phyloP scores from a whole-genome alignment of 2,797 vertebrate species.

The Pseudocheirus occidentalis region DNA sequence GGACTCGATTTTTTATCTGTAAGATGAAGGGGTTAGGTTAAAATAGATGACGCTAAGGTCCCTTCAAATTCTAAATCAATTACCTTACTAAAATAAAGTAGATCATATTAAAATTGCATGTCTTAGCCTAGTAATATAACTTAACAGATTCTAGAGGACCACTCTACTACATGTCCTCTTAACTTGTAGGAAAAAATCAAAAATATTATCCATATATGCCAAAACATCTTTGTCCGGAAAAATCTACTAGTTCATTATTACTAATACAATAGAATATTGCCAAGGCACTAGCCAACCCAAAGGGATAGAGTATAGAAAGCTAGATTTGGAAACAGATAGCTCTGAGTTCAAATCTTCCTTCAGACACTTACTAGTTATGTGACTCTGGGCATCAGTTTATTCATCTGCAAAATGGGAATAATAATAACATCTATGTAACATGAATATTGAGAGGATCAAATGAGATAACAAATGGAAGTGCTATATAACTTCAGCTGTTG shows the following conservation, averaged over 20 bases:
- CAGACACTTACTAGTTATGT: background rate
- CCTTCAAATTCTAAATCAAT: no score
- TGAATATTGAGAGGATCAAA: background rate
- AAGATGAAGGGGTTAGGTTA: background rate
- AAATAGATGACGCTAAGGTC: background rate
- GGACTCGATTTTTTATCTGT: background rate
- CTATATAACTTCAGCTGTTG: background rate
- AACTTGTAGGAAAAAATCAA: no score
- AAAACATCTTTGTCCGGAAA: no score
- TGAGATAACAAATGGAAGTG: background rate
- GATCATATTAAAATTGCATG: background rate
- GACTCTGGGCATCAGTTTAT: background rate
- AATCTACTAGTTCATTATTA: no score
- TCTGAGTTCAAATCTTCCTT: background rate
- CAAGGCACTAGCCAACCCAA: no score
- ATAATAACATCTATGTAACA: background rate
- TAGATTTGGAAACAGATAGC: no score
- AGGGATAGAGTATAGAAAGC: no score
- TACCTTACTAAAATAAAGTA: background rate
- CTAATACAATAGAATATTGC: no score
- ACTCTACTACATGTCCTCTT: background rate
- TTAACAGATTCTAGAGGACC: background rate
- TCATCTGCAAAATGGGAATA: background rate
- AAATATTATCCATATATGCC: no score
- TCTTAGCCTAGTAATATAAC: background rate